A percentile compares a stretch with the other conserved stretches of the same genome.
phyloP scores from a whole-genome alignment of 2,888 invertebrate species.

The Cyrtodaria siliqua region DNA sequence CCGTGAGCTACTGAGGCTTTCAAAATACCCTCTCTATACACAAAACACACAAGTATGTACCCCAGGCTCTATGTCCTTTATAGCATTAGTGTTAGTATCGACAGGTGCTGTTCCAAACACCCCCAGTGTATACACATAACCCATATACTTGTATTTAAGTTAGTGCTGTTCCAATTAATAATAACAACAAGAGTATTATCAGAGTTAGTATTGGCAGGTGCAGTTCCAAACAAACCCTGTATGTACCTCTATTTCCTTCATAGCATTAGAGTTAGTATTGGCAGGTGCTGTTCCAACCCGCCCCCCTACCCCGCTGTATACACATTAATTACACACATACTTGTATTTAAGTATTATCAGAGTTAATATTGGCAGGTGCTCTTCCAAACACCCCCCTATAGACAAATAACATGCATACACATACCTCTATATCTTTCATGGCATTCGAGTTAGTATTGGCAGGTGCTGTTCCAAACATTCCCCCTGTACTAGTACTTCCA shows the following conservation, averaged over 20 bases:
- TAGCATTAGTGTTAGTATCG: constrained; percentile 82
- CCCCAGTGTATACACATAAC: constrained; percentile 11
- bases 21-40: neutral
- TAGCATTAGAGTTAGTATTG: constrained; percentile 82
- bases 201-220: neutral
- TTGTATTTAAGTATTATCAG: too few relatives aligned
- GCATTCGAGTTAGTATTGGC: constrained; percentile 81
- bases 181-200: constrained; percentile 86
- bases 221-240: neutral
- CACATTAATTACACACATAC: too few relatives aligned
- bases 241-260: constrained; percentile 86
- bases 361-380: neutral
- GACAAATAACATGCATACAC: too few relatives aligned
- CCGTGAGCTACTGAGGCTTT: neutral
- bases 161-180: too few relatives aligned
- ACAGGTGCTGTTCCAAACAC: constrained; percentile 62
- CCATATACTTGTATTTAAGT: constrained; percentile 85
- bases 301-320: constrained; percentile 23
- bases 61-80: constrained; percentile 86
- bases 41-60: too few relatives aligned
- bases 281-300: constrained; percentile 61
- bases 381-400: neutral
- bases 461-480: constrained; percentile 60
- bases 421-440: constrained; percentile 86
- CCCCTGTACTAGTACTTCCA: constrained; percentile 30